phyloP scores from a whole-genome alignment of 2,888 invertebrate species.

The Julus scanicus region DNA sequence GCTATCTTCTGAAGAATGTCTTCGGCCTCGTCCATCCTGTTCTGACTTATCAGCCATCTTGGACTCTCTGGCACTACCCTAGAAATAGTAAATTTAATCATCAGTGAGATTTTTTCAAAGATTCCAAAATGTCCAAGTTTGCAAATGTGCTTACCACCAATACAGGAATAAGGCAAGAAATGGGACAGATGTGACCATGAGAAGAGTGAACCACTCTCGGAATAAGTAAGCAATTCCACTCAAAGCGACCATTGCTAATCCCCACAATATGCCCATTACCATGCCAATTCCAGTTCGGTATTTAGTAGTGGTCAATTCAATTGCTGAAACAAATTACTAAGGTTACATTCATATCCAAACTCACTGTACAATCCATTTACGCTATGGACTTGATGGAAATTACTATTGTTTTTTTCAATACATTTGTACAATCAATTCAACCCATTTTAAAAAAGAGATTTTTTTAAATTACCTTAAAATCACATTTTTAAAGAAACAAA shows the following conservation, averaged over 20 bases:
- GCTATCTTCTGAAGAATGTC: slow-evolving; percentile 82
- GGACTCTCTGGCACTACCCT: slow-evolving; percentile 90
- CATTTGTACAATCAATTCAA: too few species aligned
- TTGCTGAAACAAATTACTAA: neutral
- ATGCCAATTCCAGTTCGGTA: slow-evolving; percentile 53
- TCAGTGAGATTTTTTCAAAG: neutral
- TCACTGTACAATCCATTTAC: too few species aligned
- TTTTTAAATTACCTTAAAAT: too few species aligned
- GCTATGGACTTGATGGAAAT: too few species aligned
- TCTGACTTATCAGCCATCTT: slow-evolving; percentile 87
- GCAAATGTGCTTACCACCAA: slow-evolving; percentile 57
- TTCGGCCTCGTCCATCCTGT: slow-evolving; percentile 83
- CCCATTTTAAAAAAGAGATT: too few species aligned
- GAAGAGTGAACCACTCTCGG: slow-evolving; percentile 74
- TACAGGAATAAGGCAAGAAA: slow-evolving; percentile 62
- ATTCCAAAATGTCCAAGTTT: too few species aligned
- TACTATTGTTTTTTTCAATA: too few species aligned
- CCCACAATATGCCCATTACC: slow-evolving; percentile 15
- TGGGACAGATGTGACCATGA: slow-evolving; percentile 74
- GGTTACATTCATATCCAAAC: too few species aligned
- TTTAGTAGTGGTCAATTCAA: slow-evolving; percentile 52
- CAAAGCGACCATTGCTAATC: slow-evolving; percentile 19
- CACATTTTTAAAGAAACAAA: too few species aligned
- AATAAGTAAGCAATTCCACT: slow-evolving; percentile 76
- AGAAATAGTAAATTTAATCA: neutral